Evolutionary conservation across 2,888 invertebrate genomes (phyloP).

Genomic region (Tetragnatha montana): DNA sequence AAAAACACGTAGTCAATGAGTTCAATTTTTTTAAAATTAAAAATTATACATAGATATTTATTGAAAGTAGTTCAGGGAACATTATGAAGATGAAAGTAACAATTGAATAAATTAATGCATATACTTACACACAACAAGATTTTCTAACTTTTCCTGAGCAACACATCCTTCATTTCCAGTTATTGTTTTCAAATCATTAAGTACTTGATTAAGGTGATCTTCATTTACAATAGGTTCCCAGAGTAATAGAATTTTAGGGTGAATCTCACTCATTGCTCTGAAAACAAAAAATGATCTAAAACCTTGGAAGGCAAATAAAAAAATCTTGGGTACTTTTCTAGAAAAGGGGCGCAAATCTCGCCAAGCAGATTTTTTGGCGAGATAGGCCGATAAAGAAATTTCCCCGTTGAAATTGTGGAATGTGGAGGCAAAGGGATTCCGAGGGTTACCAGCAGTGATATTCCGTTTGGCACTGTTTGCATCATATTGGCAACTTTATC

Average conservation of each 20-base stretch:
- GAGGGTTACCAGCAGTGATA: too few species aligned
- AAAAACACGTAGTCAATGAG: neutral
- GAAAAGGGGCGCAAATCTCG: too few species aligned
- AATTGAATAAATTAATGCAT: neutral
- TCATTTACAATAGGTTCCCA: conserved; percentile 79
- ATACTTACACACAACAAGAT: conserved; percentile 80
- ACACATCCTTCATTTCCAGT: conserved; percentile 77
- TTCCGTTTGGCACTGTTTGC: too few species aligned
- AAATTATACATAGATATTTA: neutral
- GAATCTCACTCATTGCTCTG: conserved; percentile 53
- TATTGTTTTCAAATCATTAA: conserved; percentile 78
- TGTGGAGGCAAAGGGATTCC: too few species aligned
- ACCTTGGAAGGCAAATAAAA: neutral
- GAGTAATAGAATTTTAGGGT: conserved; percentile 80
- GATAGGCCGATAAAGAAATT: too few species aligned
- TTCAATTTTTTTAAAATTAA: neutral
- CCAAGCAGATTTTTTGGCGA: neutral
- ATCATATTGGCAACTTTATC: too few species aligned
- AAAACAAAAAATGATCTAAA: neutral
- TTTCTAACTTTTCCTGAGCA: conserved; percentile 81
- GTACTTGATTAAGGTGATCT: conserved; percentile 78
- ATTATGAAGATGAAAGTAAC: neutral
- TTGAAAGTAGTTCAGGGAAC: neutral
- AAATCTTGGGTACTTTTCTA: too few species aligned
- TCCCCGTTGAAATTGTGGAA: too few species aligned